A percentile compares a stretch with the other conserved stretches of the same genome.
Evolutionary conservation across 1,140 invertebrate species (phyloP).

Genomic region (Pseudomyrmex concolor): DNA sequence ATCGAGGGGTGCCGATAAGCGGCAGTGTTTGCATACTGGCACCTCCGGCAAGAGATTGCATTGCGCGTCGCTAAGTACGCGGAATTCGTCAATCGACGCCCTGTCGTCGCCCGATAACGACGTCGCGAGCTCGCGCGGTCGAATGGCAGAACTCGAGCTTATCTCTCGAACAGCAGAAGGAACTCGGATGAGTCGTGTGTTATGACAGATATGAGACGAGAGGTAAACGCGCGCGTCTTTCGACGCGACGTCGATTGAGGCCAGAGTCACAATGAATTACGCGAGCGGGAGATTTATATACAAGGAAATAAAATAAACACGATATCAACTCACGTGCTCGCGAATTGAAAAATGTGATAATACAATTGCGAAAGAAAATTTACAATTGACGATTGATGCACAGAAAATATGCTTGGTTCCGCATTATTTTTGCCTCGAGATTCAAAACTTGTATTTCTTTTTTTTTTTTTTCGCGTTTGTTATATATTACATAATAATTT

Average conservation of each 20-base stretch:
- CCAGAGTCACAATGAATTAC: conserved; percentile 27
- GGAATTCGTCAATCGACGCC: conserved; percentile 57
- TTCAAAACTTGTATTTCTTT: too few relatives aligned
- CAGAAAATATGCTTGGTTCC: too few relatives aligned
- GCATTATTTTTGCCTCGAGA: too few relatives aligned
- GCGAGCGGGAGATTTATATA: conserved; percentile 3
- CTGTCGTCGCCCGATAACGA: conserved; percentile 53
- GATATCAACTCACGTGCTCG: too few relatives aligned
- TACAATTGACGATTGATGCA: too few relatives aligned
- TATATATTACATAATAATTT: too few relatives aligned
- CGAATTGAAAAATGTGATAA: too few relatives aligned
- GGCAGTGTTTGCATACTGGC: conserved; percentile 37
- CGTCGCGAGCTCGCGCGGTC: conserved; percentile 51
- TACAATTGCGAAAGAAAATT: too few relatives aligned
- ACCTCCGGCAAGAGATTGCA: conserved; percentile 56
- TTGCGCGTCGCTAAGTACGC: conserved; percentile 55
- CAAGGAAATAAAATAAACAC: not conserved
- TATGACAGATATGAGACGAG: conserved; percentile 70
- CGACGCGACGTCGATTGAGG: conserved; percentile 9
- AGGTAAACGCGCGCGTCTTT: conserved; percentile 35
- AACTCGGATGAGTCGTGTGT: conserved; percentile 72
- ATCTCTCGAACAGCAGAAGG: conserved; percentile 61
- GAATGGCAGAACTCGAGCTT: conserved; percentile 58
- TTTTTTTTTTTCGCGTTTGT: too few relatives aligned
- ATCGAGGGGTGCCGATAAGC: conserved; percentile 46